Base-by-base conservation (phyloP, 2,888 invertebrate genomes). In the Euzetes globulus region DNA sequence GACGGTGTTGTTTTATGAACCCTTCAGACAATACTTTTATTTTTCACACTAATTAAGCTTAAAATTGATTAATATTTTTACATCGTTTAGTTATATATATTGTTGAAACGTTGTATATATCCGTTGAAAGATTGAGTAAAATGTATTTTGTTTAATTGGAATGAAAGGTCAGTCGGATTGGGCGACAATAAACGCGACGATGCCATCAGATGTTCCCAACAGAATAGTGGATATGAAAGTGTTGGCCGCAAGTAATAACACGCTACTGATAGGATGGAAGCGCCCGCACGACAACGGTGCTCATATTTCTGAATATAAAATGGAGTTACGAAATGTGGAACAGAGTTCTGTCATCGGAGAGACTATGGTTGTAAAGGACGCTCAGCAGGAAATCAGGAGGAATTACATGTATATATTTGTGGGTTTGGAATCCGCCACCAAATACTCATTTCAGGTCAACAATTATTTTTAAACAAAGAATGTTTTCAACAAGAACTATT, bases 391-490 rank as follows among this genome's bases (percentile, higher is more conserved):
- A 45, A 6, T 45, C 19, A 11, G 68, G 4, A 77, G 75, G 72
- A 79, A 78, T 45, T 78, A 77, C 63, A 79, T 90, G 0, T 91
- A 91, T 79, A 89, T 92, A 86, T 92, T 93, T 81, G 87, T 86
- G 55, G 87, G 89, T 81, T 83, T 93, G 72, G 87, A 88, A 78
- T 89, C 92, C 0, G 90, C 91, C 19, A 91, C 90, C 41, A 89
- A 88, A 37, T 93, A 93, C 80, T 86, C 87, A 77, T 92, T 93
- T 81, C 88, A 88, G 86, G 90, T 88, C 79, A n/a, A 88, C 92
- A 81, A 72, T 82, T 81, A 88, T 90, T 0, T 50, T n/a, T n/a
- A n/a, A n/a, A n/a, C n/a, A n/a, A n/a, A n/a, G n/a, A n/a, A n/a
- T n/a, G n/a, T n/a, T n/a, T n/a, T n/a, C n/a, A n/a, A n/a, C n/a